Evolutionary conservation across 2,888 invertebrate genomes (phyloP).

Genomic region (Ophraella communa): DNA sequence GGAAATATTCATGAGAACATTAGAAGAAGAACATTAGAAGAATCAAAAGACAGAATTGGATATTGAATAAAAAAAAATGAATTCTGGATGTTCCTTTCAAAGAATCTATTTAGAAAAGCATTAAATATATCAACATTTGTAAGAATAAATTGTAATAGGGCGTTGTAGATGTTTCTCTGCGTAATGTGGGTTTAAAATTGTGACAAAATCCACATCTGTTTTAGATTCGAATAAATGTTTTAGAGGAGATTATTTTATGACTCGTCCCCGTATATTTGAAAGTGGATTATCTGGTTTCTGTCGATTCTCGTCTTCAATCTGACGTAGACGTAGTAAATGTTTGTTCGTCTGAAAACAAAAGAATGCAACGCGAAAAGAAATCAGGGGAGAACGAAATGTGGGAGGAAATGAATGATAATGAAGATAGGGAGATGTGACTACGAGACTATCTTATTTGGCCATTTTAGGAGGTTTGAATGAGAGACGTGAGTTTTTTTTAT

Average conservation of each 20-base stretch:
- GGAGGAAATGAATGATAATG: constrained; percentile 12
- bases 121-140: no score
- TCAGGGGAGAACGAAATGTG: constrained; percentile 4
- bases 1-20: no score
- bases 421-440: constrained; percentile 19
- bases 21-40: no score
- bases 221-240: no score
- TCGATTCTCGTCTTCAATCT: neutral
- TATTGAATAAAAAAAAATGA: no score
- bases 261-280: neutral
- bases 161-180: no score
- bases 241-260: no score
- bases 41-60: no score
- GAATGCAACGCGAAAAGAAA: neutral
- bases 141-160: no score
- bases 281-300: neutral
- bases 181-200: no score
- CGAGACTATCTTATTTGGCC: constrained; percentile 22
- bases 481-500: constrained; percentile 21
- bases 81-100: no score
- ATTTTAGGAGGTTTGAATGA: constrained; percentile 18
- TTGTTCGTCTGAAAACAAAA: neutral
- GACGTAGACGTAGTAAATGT: neutral
- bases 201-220: neutral
- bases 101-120: no score